These are phyloP conservation scores for Anarhynchus alexandrinus DNA, from an alignment of 2,113 vertebrate genomes.

Conservation along the genomic window DNA sequence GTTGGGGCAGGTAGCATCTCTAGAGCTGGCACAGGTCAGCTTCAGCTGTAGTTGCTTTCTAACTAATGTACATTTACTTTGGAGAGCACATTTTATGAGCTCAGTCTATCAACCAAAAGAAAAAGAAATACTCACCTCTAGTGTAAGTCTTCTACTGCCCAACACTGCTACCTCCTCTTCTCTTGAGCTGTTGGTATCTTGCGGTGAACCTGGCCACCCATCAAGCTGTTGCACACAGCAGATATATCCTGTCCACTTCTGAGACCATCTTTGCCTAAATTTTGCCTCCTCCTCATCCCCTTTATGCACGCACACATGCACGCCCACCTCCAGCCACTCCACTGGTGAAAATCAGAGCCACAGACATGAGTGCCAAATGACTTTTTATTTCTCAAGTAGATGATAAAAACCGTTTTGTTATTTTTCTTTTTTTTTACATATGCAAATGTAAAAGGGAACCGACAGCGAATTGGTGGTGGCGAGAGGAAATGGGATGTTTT, in stretches of 20 bases:
- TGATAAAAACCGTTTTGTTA: neutral
- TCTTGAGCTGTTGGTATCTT: conserved; percentile 46
- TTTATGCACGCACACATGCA: neutral
- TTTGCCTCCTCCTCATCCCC: neutral
- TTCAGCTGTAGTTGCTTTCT: conserved; percentile 41
- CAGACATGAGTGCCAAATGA: conserved; percentile 58
- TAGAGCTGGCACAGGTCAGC: conserved; percentile 14
- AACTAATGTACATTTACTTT: conserved; percentile 37
- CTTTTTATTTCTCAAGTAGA: conserved; percentile 44
- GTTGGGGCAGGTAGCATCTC: conserved; percentile 14
- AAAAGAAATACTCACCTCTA: conserved; percentile 42
- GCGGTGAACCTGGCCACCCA: neutral
- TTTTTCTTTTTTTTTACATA: conserved; percentile 25
- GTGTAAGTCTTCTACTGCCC: conserved; percentile 50
- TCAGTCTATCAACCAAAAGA: conserved; percentile 41
- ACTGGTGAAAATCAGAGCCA: conserved; percentile 31
- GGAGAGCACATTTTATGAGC: neutral
- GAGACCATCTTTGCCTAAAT: conserved; percentile 41
- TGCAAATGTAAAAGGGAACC: conserved; percentile 45
- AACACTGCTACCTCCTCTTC: conserved; percentile 57
- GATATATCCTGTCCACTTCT: neutral
- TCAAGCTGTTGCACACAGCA: conserved; percentile 13
- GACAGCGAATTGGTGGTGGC: conserved; percentile 33
- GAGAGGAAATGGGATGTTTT: conserved; percentile 54
- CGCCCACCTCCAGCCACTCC: conserved; percentile 18